Evolutionary conservation across 2,888 invertebrate genomes (phyloP), one percentile per base, ranked within the genome.

Genomic region (Cremastinae sp.): DNA sequence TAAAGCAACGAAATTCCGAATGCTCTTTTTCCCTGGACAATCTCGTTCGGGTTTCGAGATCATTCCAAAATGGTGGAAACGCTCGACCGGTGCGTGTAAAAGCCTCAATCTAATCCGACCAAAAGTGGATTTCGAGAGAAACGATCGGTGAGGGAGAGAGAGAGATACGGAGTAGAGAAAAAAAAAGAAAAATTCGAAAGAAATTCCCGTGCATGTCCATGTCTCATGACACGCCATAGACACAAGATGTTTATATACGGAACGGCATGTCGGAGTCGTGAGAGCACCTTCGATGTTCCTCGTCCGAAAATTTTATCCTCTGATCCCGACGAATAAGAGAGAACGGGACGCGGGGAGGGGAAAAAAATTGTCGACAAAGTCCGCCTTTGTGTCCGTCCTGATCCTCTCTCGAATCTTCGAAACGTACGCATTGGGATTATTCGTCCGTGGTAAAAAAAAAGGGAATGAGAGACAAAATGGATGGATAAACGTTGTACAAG

Each of bases 211-310:
- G 62, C 55, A 43, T 66, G 66, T 59, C 37, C 37, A 35, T 51
- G 28, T 75, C 47, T 35, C 49, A 58, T 45, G 59, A 62, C 62
- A 5, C 28, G 55, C 75, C 76, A 73, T 74, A 76, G 69, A 76
- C 64, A 58, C 64, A 69, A 66, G 62, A 53, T 64, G 62, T 73
- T 70, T 74, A n/a, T n/a, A n/a, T n/a, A 74, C 74, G 75, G 69
- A 78, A 70, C 55, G 65, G 41, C 28, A 64, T 73, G 74, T 72
- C 76, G 59, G 69, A 4, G 20, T 64, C 71, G 61, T 37, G 59
- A 77, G 66, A 68, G 70, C 76, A 61, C 74, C 68, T 76, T 74
- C 53, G 72, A 55, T 14, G 39, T 35, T 47, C 28, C 55, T 59
- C 64, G 68, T 28, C 51, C 68, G 49, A 18, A 49, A 62, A 76